Evolutionary conservation across 2,797 vertebrate genomes (phyloP).

Genomic region (Sebastes cheni): DNA sequence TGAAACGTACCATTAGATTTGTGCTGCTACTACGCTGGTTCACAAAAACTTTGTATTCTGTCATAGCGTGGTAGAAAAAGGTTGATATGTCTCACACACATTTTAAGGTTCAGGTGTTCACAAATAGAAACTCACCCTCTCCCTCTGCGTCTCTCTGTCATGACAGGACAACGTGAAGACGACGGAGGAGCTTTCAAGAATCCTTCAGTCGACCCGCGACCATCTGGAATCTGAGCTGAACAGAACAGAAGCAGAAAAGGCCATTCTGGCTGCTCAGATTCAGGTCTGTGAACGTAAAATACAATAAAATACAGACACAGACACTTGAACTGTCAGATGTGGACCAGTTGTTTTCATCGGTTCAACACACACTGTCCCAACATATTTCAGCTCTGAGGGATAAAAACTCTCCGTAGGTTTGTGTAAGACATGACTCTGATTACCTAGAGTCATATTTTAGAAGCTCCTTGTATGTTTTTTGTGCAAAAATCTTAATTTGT

Average conservation of each 20-base stretch:
- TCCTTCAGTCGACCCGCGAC: conserved; percentile 83
- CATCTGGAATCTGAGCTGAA: conserved; percentile 86
- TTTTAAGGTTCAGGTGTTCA: background rate
- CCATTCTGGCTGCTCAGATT: conserved; percentile 79
- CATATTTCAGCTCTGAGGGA: background rate
- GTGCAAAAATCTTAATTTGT: no score
- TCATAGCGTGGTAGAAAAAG: no score
- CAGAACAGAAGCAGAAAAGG: conserved; percentile 85
- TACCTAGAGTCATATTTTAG: no score
- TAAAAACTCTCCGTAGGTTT: background rate
- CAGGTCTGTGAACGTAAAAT: conserved; percentile 73
- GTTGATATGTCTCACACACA: background rate
- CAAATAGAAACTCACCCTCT: background rate
- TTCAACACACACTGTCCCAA: background rate
- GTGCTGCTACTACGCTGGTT: background rate
- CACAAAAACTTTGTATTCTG: background rate
- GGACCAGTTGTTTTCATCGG: background rate
- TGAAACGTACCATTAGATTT: background rate
- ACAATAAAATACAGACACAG: background rate
- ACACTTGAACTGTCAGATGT: background rate
- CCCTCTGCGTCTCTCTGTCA: background rate
- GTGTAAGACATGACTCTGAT: no score
- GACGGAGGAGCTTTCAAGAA: conserved; percentile 82
- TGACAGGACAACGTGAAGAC: conserved; percentile 85
- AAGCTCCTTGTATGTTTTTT: no score